Percentiles rank a stretch among this genome's conserved stretches.
phyloP scores from a whole-genome alignment of 2,797 vertebrate species.

The Phoxinus dragarum region DNA sequence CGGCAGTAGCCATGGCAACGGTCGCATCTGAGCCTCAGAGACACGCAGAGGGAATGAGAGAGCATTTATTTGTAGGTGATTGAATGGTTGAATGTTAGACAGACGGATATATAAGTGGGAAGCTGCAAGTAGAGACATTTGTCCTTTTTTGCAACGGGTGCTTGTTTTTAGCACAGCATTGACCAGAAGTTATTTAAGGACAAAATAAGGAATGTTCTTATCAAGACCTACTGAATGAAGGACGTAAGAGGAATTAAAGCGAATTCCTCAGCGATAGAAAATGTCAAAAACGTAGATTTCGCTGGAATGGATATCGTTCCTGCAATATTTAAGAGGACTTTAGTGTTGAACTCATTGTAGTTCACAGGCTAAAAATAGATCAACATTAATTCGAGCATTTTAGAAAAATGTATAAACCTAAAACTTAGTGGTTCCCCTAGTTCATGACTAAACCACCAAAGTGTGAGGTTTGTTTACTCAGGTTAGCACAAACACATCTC shows the following conservation, averaged over 20 bases:
- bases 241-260: neutral
- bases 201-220: conserved; percentile 41
- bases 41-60: neutral
- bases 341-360: neutral
- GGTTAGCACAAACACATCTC: conserved; percentile 29
- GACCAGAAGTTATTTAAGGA: conserved; percentile 18
- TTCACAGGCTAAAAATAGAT: conserved; percentile 1
- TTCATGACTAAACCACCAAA: conserved; percentile 22
- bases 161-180: conserved; percentile 34
- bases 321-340: conserved; percentile 2
- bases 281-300: neutral
- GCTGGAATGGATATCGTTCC: conserved; percentile 32
- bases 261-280: neutral
- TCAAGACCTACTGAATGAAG: conserved; percentile 40
- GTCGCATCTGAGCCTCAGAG: conserved; percentile 73
- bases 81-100: conserved; percentile 20
- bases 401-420: neutral
- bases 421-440: neutral
- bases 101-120: neutral
- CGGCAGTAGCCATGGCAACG: conserved; percentile 80
- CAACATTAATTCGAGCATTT: neutral
- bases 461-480: conserved; percentile 39
- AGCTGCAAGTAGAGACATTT: neutral
- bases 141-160: neutral
- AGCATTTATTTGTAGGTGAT: conserved; percentile 20